Base-by-base conservation (phyloP, 2,888 invertebrate species). In the Synanthedon myopaeformis region DNA sequence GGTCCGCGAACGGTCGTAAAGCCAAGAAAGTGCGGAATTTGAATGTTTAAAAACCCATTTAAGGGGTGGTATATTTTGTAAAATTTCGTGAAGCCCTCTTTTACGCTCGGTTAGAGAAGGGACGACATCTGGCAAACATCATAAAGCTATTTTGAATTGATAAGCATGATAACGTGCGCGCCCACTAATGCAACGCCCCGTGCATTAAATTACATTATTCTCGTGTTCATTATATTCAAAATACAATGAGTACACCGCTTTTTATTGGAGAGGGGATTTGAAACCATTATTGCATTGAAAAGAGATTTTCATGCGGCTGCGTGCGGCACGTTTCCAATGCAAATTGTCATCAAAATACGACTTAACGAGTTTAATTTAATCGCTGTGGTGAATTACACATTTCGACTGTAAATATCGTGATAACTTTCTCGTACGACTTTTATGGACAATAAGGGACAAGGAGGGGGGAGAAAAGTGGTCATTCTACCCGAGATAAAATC, bases 91-190 rank as follows among this genome's bases (percentile, higher is more conserved):
- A 51, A 10, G 45, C 51, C 23, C 23, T 28, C 49, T 51, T 28
- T 28, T 19, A 19, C n/a, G 19, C 51, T 17, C 51, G 23, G 49
- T 28, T 28, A 41, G 6, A 41, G 14, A 10, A 53, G 52, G 52
- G 45, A 51, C 51, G 72, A 73, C 83, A 83, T 83, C 80, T 85
- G 84, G 79, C 71, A 63, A 67, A 66, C 72, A 79, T 81, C 76
- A 80, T 74, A 78, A 81, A 72, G 74, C 69, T 74, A 78, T 82
- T 79, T 72, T 65, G 70, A 76, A 76, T 69, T 82, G 84, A 85
- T 84, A 81, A 79, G 74, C 76, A 71, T 76, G 82, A 83, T 83
- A 82, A 78, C 67, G 69, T 66, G 69, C 72, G 67, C 69, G 70
- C 69, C 66, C 72, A 69, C 73, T 76, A 79, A 81, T 78, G 75